Conservation (phyloP, 2,797 vertebrate species). For the Rhynchotus rufescens region DNA sequence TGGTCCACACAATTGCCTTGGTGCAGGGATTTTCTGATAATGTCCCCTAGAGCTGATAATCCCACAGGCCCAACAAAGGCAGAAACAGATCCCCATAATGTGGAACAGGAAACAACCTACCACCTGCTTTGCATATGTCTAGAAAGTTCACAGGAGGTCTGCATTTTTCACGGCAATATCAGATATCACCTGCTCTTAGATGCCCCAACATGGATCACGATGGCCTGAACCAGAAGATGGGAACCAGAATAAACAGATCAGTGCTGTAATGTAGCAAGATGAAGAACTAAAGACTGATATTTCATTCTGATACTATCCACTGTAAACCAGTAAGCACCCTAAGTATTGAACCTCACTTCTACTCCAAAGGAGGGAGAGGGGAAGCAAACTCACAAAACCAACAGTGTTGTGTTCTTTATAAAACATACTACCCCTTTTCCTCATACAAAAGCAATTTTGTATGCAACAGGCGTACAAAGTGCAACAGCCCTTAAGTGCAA, state of each 20-base stretch:
- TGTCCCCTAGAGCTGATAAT: not conserved
- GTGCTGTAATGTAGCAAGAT: not conserved
- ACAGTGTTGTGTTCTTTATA: not conserved
- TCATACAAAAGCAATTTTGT: not conserved
- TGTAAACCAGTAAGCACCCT: not conserved
- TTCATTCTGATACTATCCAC: not conserved
- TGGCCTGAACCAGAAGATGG: not conserved
- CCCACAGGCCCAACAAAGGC: not conserved
- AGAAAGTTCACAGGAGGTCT: not conserved
- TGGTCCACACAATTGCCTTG: not conserved
- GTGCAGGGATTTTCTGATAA: not conserved
- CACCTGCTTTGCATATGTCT: accelerated
- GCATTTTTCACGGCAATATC: not conserved
- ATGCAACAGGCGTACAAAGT: too few relatives aligned
- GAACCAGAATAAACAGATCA: not conserved
- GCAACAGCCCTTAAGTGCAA: not conserved
- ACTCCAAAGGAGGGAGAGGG: not conserved
- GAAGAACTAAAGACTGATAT: not conserved
- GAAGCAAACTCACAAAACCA: not conserved
- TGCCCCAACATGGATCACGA: accelerated
- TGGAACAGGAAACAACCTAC: not conserved
- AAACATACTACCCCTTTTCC: not conserved
- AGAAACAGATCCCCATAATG: not conserved
- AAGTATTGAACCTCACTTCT: accelerated
- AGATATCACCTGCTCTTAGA: not conserved